Evolutionary conservation across 2,797 vertebrate species (phyloP), one percentile per base, ranked within the genome.

Genomic region (Hephaestus fuliginosus): DNA sequence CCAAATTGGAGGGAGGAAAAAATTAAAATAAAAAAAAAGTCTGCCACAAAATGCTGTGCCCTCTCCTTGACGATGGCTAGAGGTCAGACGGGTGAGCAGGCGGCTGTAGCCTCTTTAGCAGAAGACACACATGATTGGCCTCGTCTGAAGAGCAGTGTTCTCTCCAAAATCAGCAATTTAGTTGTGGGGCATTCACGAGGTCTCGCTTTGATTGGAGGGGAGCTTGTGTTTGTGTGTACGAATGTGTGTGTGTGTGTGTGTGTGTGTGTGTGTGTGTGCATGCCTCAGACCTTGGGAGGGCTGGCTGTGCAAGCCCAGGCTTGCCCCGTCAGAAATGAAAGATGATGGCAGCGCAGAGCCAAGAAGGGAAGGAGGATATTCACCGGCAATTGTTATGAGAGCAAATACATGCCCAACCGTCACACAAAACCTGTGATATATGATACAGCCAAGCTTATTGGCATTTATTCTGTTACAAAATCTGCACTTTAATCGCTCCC

Each of bases 241-340:
- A 11, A 20, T 64, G 56, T 76, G 71, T 79, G 67, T 74, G 72
- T 70, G 77, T 76, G 75, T 60, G 64, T 82, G 68, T 75, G 68
- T 79, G 44, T n/a, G n/a, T 76, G 62, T 61, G 85, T 76, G 33
- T 82, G 78, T 81, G 80, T 66, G 68, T 79, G 83, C 86, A 87
- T 93, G 88, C 88, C 92, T 91, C 86, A 93, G 94, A 91, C 94
- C 93, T 93, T 95, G 93, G 95, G 94, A 94, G 95, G 91, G 88
- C 88, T 84, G 78, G 69, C 78, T 74, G 63, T 82, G 78, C 95
- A 95, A 91, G 95, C 78, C 94, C 79, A 39, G 89, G 71, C 95
- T 92, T 93, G 95, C 91, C 95, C 88, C 33, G 2, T 92, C 91
- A 92, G 90, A 90, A 85, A 82, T 86, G 88, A 92, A 82, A 78